phyloP scores from a whole-genome alignment of 2,888 invertebrate genomes.

The Strigamia maritima region DNA sequence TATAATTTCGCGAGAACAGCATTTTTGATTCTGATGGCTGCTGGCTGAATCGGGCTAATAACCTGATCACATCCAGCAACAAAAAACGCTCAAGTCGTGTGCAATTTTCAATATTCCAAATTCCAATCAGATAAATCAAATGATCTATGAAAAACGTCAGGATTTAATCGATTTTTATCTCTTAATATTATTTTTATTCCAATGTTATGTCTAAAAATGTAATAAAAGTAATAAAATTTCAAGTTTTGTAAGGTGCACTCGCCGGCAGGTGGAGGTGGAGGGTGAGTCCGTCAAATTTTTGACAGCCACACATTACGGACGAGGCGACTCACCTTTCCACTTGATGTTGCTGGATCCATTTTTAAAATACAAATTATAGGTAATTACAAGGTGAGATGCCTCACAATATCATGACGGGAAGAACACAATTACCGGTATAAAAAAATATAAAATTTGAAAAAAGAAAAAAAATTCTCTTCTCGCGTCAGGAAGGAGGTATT shows the following conservation, averaged over 20 bases:
- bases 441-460: background rate
- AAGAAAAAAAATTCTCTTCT: background rate
- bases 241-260: background rate
- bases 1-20: conserved; percentile 8
- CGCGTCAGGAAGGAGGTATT: conserved; percentile 31
- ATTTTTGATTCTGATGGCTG: conserved; percentile 28
- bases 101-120: background rate
- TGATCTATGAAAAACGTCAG: too few relatives aligned
- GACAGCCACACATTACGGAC: conserved; percentile 34
- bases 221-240: background rate
- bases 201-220: too few relatives aligned
- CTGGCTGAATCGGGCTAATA: conserved; percentile 18
- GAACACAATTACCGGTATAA: conserved; percentile 11
- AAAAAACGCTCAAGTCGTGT: background rate
- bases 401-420: conserved; percentile 32
- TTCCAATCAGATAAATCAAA: too few relatives aligned
- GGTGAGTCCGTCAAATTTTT: conserved; percentile 9
- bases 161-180: too few relatives aligned
- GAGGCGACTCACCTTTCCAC: conserved; percentile 32
- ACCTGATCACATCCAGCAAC: background rate
- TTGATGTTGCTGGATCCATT: conserved; percentile 32
- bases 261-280: background rate
- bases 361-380: conserved; percentile 34
- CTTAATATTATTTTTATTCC: too few relatives aligned
- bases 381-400: conserved; percentile 34